Evolutionary conservation across 2,113 vertebrate species (phyloP), one percentile per base, ranked within the genome.

Genomic region (Aldabrachelys gigantea): DNA sequence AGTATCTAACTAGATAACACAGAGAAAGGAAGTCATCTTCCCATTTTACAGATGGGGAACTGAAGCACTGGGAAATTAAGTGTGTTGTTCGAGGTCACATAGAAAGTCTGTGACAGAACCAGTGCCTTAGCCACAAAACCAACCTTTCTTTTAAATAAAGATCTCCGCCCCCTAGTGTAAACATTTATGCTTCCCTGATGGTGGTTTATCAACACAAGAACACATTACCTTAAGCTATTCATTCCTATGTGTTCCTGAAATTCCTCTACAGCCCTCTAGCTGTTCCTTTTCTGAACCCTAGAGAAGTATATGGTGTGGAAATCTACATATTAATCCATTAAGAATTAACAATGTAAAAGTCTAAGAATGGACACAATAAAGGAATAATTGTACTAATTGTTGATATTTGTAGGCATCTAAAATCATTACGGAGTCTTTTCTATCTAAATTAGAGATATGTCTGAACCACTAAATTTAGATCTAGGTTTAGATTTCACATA

Each of bases 401-500:
- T 0, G 56, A 82, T 94, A 89, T 88, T 3, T 50, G 41, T 91
- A 96, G 94, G 38, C 38, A 81, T 83, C 90, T 85, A 97, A 97
- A 97, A 97, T 97, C 94, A 96, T 97, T 97, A 96, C 38, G 83
- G 89, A 94, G 96, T 95, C 92, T 87, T 93, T 93, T 94, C 89
- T 93, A 95, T 96, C 95, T 93, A 95, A 97, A 97, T 96, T 96
- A 96, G 94, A 96, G 93, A 85, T 95, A 95, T 94, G 89, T 92
- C 96, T 95, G 96, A 96, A 97, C 87, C 0, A 1, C 85, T 93
- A 97, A 97, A 97, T 97, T 96, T 96, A 95, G 90, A 91, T 22
- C n/a, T 94, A 96, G 96, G 95, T 97, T 97, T 72, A 72, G 65
- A 72, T 69, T 97, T 97, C 96, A 97, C 96, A 94, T 95, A 95